A percentile compares a stretch with the other conserved stretches of the same genome.
phyloP scores from a whole-genome alignment of 2,113 vertebrate species.

The Channa maculata region DNA sequence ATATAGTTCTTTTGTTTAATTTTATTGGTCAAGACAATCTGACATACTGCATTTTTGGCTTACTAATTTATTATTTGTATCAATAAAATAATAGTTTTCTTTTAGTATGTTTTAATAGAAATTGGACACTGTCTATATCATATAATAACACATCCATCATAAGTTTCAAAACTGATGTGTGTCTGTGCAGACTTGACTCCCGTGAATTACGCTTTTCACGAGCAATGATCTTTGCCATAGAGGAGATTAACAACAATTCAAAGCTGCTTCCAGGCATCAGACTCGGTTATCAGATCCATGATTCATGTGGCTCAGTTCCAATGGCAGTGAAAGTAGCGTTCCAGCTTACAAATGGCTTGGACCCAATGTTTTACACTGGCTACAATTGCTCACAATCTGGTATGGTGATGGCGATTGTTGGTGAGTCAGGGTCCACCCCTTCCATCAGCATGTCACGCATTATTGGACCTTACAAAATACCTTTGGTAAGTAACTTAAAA shows the following conservation, averaged over 20 bases:
- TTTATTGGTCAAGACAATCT: no score
- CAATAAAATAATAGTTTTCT: no score
- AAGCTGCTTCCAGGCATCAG: constrained; percentile 71
- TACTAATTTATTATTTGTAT: no score
- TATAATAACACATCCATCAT: no score
- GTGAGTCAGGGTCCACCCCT: constrained; percentile 76
- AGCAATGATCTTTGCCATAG: constrained; percentile 77
- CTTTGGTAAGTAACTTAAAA: constrained; percentile 60
- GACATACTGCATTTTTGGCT: no score
- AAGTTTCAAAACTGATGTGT: not conserved
- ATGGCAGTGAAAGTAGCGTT: constrained; percentile 66
- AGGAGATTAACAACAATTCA: constrained; percentile 81
- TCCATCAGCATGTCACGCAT: constrained; percentile 72
- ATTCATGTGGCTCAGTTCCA: constrained; percentile 70
- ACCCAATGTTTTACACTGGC: constrained; percentile 11
- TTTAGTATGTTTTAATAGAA: no score
- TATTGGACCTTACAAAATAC: constrained; percentile 48
- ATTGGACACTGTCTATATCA: no score
- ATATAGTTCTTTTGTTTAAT: no score
- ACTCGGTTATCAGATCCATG: constrained; percentile 78
- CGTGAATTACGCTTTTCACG: constrained; percentile 73
- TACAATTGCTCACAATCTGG: constrained; percentile 49
- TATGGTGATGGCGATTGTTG: constrained; percentile 64
- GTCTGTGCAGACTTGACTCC: constrained; percentile 3
- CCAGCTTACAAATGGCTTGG: constrained; percentile 65